Evolutionary conservation across 2,888 invertebrate species (phyloP).

Genomic region (Theretra japonica): DNA sequence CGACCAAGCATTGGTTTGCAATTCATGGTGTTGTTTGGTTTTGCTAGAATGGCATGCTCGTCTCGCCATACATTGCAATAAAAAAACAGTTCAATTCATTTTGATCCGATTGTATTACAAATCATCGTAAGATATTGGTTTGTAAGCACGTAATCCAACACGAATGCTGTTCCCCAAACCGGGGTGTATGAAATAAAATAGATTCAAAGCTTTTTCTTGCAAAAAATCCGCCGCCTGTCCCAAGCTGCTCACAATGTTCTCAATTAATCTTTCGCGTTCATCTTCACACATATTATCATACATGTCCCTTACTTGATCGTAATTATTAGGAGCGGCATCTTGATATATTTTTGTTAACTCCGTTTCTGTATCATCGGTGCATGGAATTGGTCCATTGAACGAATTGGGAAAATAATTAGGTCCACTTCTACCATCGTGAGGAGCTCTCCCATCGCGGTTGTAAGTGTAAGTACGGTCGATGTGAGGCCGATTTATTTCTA

Average conservation of each 20-base stretch:
- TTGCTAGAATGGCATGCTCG: too few relatives aligned
- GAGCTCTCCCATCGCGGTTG: conserved; percentile 92
- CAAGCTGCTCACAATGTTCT: conserved; percentile 90
- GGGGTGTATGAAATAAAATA: conserved; percentile 28
- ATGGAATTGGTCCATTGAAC: conserved; percentile 91
- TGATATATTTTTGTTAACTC: conserved; percentile 79
- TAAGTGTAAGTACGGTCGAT: conserved; percentile 86
- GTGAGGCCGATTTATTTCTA: conserved; percentile 96
- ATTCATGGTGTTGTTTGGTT: too few relatives aligned
- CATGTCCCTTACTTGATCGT: conserved; percentile 90
- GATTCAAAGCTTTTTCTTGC: conserved; percentile 30
- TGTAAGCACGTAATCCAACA: conserved; percentile 28
- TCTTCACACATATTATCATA: conserved; percentile 90
- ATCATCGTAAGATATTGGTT: background rate
- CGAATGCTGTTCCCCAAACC: conserved; percentile 33
- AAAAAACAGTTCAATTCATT: too few relatives aligned
- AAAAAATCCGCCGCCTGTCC: conserved; percentile 86
- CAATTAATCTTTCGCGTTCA: conserved; percentile 88
- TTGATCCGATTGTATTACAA: background rate
- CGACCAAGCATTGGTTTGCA: too few relatives aligned
- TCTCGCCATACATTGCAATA: too few relatives aligned
- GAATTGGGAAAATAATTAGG: conserved; percentile 98
- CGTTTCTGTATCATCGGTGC: conserved; percentile 81
- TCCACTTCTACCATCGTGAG: conserved; percentile 90
- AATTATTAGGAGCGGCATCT: conserved; percentile 94